Percentiles rank a stretch among this genome's conserved stretches.
Evolutionary conservation across 1,140 invertebrate genomes (phyloP).

Genomic region (Acromyrmex heyeri): DNA sequence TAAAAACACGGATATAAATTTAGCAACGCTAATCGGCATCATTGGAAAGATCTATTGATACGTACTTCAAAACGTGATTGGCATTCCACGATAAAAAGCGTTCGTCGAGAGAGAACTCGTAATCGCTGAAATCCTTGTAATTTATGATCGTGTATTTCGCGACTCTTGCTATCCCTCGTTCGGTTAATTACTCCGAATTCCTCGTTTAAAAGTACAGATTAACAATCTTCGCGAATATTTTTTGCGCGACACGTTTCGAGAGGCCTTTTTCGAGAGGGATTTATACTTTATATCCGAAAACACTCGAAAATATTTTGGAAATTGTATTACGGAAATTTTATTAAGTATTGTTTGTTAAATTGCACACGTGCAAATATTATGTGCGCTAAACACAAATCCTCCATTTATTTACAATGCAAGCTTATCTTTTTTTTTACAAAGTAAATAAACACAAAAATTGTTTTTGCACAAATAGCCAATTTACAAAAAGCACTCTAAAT

Average conservation of each 20-base stretch:
- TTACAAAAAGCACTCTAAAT: background rate
- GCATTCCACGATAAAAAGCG: slow-evolving; percentile 34
- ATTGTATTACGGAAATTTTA: background rate
- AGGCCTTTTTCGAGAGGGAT: background rate
- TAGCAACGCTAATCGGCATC: background rate
- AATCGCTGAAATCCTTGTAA: slow-evolving; percentile 31
- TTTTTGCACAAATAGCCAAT: background rate
- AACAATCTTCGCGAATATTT: background rate
- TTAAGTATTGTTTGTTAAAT: background rate
- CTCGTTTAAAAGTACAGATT: background rate
- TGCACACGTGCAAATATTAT: background rate
- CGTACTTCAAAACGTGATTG: background rate
- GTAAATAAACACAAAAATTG: background rate
- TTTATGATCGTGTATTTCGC: slow-evolving; percentile 27
- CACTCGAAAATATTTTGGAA: background rate
- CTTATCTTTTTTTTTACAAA: background rate
- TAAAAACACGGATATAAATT: background rate
- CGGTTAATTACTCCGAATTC: slow-evolving; percentile 29
- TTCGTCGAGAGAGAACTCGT: background rate
- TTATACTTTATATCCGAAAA: background rate
- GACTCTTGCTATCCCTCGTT: background rate
- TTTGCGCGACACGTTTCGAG: background rate
- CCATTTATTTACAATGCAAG: background rate
- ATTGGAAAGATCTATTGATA: slow-evolving; percentile 21
- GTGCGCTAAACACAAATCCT: background rate